Base-by-base conservation (phyloP, 2,888 invertebrate species). In the Eustalomyia histrio region DNA sequence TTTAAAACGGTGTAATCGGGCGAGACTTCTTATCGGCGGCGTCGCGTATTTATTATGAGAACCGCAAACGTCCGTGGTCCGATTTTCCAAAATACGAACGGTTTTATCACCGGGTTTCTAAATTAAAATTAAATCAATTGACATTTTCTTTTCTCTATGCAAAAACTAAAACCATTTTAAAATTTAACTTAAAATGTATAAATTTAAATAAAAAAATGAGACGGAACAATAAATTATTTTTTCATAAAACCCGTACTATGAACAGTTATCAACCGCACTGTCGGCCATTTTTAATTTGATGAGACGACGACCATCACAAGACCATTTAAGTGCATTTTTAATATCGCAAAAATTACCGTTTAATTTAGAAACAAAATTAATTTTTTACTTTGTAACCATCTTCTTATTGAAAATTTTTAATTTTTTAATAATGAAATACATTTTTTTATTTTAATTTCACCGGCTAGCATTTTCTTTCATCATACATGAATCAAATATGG, bases 1-100 rank as follows among this genome's bases (percentile, higher is more conserved):
- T 17, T 79, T 73, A 71, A 61, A 74, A 74, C 71, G 71, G 69
- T 67, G 78, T 79, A 78, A 76, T 69, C 82, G 71, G 29, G 33
- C n/a, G 16, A 29, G 80, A 79, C 76, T 82, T 55, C 82, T 76
- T 80, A n/a, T 47, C 43, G 43, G 43, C 82, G 83, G 79, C 84
- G 82, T 47, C 84, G 84, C 81, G 81, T 69, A 24, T 65, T 67
- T 55, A 71, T 17, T 60, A 64, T 68, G 21, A 17, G 24, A 53
- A 79, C 78, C 74, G 79, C 71, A 43, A 79, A 60, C 60, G 72
- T 55, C 61, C 65, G 72, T 72, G 72, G 76, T 55, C 52, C 78
- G 78, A 78, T 67, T 78, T 64, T 73, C 78, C 78, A 69, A 74
- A 69, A 29, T 6, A 71, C 81, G 81, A 74, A 80, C 80, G 80